Conservation (phyloP, 2,113 vertebrate genomes). For the Austrofundulus limnaeus region DNA sequence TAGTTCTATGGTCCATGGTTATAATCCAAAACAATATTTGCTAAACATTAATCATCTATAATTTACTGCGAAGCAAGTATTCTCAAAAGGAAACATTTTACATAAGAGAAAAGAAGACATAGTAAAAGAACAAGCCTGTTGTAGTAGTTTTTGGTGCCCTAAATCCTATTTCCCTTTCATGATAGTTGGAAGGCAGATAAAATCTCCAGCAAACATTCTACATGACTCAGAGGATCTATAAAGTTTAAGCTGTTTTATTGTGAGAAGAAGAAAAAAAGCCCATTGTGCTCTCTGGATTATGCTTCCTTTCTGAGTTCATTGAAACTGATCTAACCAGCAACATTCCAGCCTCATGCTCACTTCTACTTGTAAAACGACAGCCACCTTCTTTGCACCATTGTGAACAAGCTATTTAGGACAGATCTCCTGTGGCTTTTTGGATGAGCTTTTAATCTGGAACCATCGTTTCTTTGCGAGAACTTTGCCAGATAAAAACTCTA, state of each 20-base stretch:
- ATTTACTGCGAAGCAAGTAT: too few species aligned
- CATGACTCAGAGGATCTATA: too few species aligned
- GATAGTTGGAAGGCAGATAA: neutral
- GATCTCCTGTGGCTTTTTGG: conserved; percentile 59
- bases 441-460: conserved; percentile 63
- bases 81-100: too few species aligned
- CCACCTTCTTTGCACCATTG: conserved; percentile 44
- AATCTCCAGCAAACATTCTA: neutral
- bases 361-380: conserved; percentile 14
- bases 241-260: neutral
- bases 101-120: too few species aligned
- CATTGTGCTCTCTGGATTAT: conserved; percentile 2
- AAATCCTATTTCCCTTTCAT: neutral
- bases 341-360: conserved; percentile 24
- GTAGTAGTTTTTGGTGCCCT: too few species aligned
- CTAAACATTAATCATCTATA: too few species aligned
- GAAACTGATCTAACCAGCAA: conserved; percentile 4
- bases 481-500: conserved; percentile 62
- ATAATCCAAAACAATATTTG: too few species aligned
- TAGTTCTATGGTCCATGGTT: too few species aligned
- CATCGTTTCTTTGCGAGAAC: conserved; percentile 67
- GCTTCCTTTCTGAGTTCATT: conserved; percentile 5
- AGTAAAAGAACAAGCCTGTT: too few species aligned
- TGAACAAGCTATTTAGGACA: conserved; percentile 62
- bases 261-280: neutral